Percentiles rank a stretch among this genome's conserved stretches.
These are phyloP conservation scores for Lepilemur ruficaudatus DNA, from an alignment of 2,797 vertebrate genomes.

Conservation along the genomic window DNA sequence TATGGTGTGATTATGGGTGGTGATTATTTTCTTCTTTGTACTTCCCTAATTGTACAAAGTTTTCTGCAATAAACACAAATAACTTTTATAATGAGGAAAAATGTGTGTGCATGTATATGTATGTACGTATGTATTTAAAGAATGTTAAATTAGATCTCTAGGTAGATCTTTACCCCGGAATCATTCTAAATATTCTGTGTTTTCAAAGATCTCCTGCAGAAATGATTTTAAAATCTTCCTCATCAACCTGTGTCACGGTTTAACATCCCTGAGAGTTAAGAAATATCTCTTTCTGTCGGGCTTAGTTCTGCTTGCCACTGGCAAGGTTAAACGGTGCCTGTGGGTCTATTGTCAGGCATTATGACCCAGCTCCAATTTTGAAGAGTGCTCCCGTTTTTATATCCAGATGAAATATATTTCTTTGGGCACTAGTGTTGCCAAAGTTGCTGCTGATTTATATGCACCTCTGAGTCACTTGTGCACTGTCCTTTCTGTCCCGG, in stretches of 20 bases:
- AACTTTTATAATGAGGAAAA: background rate
- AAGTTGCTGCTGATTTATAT: background rate
- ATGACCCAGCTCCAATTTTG: background rate
- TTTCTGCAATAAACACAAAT: background rate
- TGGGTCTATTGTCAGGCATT: background rate
- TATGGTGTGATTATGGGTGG: background rate
- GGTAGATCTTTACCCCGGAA: background rate
- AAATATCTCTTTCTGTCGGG: background rate
- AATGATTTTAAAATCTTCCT: background rate
- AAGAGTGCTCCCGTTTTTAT: background rate
- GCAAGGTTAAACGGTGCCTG: background rate
- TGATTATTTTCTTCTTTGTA: constrained; percentile 2
- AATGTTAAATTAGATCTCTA: background rate
- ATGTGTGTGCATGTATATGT: fast-evolving
- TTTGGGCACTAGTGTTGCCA: background rate
- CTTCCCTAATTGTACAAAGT: background rate
- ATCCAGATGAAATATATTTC: background rate
- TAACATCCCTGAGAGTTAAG: background rate
- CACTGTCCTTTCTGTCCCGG: background rate
- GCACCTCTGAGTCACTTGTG: background rate
- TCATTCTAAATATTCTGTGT: background rate
- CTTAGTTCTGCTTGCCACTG: background rate
- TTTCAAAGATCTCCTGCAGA: background rate
- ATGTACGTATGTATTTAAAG: background rate
- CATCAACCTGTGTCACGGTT: background rate